Base-by-base conservation (phyloP, 2,113 vertebrate genomes). In the Girardinichthys multiradiatus region DNA sequence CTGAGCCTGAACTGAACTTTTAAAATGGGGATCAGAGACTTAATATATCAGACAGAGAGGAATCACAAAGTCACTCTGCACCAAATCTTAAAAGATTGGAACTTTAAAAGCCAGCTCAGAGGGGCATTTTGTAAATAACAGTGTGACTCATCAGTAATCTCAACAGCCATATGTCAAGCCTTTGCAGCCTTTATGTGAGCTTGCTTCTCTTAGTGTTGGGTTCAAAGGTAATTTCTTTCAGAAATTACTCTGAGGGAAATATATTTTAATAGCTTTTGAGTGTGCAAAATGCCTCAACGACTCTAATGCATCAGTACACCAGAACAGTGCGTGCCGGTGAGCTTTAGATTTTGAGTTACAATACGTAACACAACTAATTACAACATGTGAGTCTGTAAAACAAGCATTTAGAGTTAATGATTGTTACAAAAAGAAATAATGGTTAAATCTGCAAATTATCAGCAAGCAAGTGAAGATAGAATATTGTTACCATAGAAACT, bases 401-500 rank as follows among this genome's bases (percentile, higher is more conserved):
- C 10, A 24, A 54, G 7, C 6, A 54, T 54, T 54, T n/a, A 54
- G n/a, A n/a, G 68, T 60, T 48, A 31, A 72, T 91, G 71, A 30
- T 85, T 83, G 90, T 79, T 74, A 84, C 48, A 54, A 81, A 90
- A 84, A 79, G 86, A 48, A 63, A 79, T 76, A 42, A 64, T 65
- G 60, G 71, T 58, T 76, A 88, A 89, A 86, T 86, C 81, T 83
- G 83, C 77, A 85, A 80, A 86, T 80, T 84, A 79, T 76, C 83
- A 84, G 66, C 28, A 75, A 74, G 85, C 64, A 64, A 84, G 72
- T 68, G 82, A 48, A 88, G 81, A 82, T 71, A 74, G 84, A 79
- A 80, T 75, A 86, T 72, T n/a, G 93, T 94, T 91, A 77, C 93
- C 93, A 94, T 94, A 91, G 93, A 88, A 94, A 95, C 94, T 87